Conservation (phyloP, 2,797 vertebrate species). For the Lacerta viridis region DNA sequence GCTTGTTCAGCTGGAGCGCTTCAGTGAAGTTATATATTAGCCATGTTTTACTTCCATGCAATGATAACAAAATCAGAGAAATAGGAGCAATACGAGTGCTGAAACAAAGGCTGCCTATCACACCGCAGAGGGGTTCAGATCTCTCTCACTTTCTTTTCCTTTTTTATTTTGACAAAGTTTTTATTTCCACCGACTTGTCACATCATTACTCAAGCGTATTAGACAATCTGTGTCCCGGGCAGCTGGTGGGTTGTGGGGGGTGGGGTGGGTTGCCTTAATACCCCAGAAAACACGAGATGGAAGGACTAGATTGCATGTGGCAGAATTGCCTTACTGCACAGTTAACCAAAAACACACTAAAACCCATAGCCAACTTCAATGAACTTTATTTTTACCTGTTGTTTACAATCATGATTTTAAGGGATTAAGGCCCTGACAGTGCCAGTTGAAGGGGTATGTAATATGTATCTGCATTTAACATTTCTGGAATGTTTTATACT, state of each 20-base stretch:
- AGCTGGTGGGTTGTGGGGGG: conserved; percentile 31
- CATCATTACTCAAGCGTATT: conserved; percentile 34
- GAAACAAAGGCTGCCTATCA: conserved; percentile 50
- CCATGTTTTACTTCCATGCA: conserved; percentile 63
- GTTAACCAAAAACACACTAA: background rate
- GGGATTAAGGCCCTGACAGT: background rate
- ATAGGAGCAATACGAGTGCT: conserved; percentile 29
- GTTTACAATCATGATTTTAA: conserved; percentile 9
- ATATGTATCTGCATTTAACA: background rate
- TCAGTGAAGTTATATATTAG: conserved; percentile 62
- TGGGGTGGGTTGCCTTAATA: background rate
- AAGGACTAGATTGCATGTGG: background rate
- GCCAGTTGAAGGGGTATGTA: background rate
- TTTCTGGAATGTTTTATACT: conserved; percentile 19
- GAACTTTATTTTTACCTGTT: background rate
- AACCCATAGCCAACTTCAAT: background rate
- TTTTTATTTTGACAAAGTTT: conserved; percentile 45
- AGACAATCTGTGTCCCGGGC: conserved; percentile 25
- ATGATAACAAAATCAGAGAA: conserved; percentile 64
- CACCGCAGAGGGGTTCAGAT: conserved; percentile 30
- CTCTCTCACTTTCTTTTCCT: conserved; percentile 45
- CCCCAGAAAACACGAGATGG: background rate
- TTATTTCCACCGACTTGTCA: conserved; percentile 38
- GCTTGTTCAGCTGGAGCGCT: conserved; percentile 70
- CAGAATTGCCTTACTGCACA: background rate